phyloP scores from a whole-genome alignment of 2,113 vertebrate species.

The Azemiops feae region DNA sequence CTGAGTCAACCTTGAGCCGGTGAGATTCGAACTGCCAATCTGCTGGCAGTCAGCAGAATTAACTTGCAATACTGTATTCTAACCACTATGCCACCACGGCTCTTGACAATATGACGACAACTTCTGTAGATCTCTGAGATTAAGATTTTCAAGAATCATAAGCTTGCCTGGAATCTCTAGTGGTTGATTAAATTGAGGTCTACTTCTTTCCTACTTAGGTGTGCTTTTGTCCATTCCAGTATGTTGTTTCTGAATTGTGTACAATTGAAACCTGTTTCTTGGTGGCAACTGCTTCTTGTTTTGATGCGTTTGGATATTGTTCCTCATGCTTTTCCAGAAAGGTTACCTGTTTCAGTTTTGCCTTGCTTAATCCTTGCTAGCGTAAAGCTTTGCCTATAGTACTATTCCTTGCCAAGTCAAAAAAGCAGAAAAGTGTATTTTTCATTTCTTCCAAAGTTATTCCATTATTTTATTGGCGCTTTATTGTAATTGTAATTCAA shows the following conservation, averaged over 20 bases:
- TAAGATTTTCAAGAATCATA: neutral
- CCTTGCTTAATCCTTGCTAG: neutral
- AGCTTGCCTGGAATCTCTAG: neutral
- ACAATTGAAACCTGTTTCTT: neutral
- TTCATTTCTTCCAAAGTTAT: slow-evolving; percentile 67
- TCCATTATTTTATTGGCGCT: slow-evolving; percentile 73
- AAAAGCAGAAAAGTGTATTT: slow-evolving; percentile 62
- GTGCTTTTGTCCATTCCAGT: neutral
- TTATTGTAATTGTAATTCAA: slow-evolving; percentile 78
- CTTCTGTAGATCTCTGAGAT: neutral
- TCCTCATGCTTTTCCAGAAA: neutral
- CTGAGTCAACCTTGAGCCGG: too few relatives aligned
- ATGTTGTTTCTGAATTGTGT: neutral
- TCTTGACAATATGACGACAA: neutral
- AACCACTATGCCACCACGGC: too few relatives aligned
- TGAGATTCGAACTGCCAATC: too few relatives aligned
- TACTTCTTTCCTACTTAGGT: neutral
- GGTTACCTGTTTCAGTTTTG: accelerated
- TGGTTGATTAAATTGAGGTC: neutral
- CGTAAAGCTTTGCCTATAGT: accelerated
- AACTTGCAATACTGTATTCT: too few relatives aligned
- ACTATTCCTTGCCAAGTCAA: slow-evolving; percentile 6
- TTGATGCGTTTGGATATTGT: neutral
- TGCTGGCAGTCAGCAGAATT: too few relatives aligned
- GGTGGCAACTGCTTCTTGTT: neutral